Evolutionary conservation across 2,113 vertebrate species (phyloP).

Genomic region (Oryzias javanicus): DNA sequence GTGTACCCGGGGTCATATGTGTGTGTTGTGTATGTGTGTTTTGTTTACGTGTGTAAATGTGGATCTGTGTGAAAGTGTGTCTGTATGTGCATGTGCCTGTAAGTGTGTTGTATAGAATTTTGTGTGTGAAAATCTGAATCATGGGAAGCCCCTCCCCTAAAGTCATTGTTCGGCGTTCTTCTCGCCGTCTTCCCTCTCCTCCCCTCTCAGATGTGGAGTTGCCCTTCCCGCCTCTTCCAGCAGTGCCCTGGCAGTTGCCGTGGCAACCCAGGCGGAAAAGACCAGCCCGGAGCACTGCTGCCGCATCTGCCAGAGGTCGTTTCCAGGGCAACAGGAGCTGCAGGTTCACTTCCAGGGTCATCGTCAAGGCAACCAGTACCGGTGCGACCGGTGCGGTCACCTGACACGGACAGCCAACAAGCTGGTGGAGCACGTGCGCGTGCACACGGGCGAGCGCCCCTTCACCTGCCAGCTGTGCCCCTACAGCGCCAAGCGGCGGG

Average conservation of each 20-base stretch:
- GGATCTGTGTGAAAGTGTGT: too few species aligned
- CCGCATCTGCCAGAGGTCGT: conserved; percentile 97
- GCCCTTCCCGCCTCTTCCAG: conserved; percentile 55
- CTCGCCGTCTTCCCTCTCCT: background rate
- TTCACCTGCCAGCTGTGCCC: conserved; percentile 98
- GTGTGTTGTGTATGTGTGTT: too few species aligned
- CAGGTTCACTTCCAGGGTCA: conserved; percentile 95
- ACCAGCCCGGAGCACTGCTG: conserved; percentile 85
- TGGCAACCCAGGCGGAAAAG: conserved; percentile 69
- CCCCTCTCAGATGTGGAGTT: conserved; percentile 53
- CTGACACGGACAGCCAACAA: conserved; percentile 99
- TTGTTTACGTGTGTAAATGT: too few species aligned
- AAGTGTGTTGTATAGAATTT: too few species aligned
- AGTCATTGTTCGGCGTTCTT: too few species aligned
- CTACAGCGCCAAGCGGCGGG: conserved; percentile 98
- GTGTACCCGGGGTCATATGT: too few species aligned
- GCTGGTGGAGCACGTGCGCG: conserved; percentile 97
- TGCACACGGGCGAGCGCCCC: conserved; percentile 97
- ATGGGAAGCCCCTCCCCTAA: too few species aligned
- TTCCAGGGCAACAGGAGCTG: conserved; percentile 96
- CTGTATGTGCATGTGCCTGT: too few species aligned
- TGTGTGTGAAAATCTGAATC: too few species aligned
- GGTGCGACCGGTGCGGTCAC: conserved; percentile 97
- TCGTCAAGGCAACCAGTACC: conserved; percentile 98
- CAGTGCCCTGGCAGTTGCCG: conserved; percentile 81